phyloP scores from a whole-genome alignment of 1,140 invertebrate species.

The Choristoneura fumiferana region DNA sequence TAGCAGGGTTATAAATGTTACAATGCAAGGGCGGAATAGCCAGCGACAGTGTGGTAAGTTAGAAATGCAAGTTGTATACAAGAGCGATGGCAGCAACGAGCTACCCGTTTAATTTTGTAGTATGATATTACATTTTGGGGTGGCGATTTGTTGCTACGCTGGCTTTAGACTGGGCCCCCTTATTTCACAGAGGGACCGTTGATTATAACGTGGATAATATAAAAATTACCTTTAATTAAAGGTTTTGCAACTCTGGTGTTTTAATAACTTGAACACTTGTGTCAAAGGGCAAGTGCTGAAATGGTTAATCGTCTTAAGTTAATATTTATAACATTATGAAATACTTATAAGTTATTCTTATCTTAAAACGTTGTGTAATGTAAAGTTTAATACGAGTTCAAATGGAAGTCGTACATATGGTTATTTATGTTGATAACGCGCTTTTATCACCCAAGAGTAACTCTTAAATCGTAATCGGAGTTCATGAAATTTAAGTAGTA shows the following conservation, averaged over 20 bases:
- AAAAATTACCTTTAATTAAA: no score
- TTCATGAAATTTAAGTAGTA: not conserved
- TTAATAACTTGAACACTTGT: no score
- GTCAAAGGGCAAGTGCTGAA: no score
- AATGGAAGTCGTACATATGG: not conserved
- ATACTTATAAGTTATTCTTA: no score
- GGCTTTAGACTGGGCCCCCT: slow-evolving; percentile 38
- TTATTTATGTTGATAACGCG: not conserved
- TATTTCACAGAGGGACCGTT: slow-evolving; percentile 33
- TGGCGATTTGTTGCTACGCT: slow-evolving; percentile 45
- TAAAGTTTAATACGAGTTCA: no score
- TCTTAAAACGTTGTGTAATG: no score
- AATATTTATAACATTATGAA: no score
- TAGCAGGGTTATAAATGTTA: not conserved
- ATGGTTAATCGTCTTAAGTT: no score
- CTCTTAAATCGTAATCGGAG: not conserved
- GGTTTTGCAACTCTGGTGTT: no score
- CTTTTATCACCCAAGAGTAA: not conserved
- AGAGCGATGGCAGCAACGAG: slow-evolving; percentile 20
- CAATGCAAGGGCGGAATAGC: slow-evolving; percentile 16
- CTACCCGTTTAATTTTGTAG: slow-evolving; percentile 49
- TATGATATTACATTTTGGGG: slow-evolving; percentile 56
- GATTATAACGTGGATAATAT: slow-evolving; percentile 47
- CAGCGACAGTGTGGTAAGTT: slow-evolving; percentile 38
- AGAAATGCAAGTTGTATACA: slow-evolving; percentile 41